phyloP scores from a whole-genome alignment of 2,888 invertebrate species.

The Mayetiola destructor region DNA sequence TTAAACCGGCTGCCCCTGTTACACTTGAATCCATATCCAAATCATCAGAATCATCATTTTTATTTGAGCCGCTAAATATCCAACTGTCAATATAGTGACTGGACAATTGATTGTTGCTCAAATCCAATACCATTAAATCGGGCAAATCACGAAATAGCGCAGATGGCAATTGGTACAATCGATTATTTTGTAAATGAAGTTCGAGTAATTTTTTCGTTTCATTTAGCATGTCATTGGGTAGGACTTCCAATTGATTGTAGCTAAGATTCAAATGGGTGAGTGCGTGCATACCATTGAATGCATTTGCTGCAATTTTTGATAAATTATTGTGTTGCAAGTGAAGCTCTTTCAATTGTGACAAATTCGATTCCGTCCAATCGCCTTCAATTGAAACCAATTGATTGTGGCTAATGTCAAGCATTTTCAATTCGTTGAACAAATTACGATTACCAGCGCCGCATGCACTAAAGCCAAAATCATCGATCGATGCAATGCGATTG shows the following conservation, averaged over 20 bases:
- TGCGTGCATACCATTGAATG: conserved; percentile 62
- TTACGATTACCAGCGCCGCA: conserved; percentile 38
- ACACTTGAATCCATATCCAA: background rate
- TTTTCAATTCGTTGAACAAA: conserved; percentile 46
- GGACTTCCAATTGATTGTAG: conserved; percentile 63
- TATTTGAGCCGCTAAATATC: conserved; percentile 46
- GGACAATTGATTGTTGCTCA: conserved; percentile 71
- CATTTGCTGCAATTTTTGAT: conserved; percentile 62
- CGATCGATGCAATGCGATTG: conserved; percentile 68
- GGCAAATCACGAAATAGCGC: conserved; percentile 73
- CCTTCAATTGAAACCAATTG: conserved; percentile 50
- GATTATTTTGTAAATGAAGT: conserved; percentile 64
- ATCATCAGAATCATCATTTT: background rate
- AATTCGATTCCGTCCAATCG: conserved; percentile 56
- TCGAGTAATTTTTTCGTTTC: conserved; percentile 25
- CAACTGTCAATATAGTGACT: conserved; percentile 74
- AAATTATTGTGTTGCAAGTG: conserved; percentile 73
- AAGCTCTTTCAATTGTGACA: conserved; percentile 64
- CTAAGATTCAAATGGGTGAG: conserved; percentile 74
- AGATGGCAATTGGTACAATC: conserved; percentile 63
- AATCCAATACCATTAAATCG: conserved; percentile 67
- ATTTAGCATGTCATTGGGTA: conserved; percentile 55
- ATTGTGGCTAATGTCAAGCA: conserved; percentile 68
- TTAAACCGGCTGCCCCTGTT: conserved; percentile 41
- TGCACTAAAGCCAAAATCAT: conserved; percentile 53